Evolutionary conservation across 2,888 invertebrate genomes (phyloP).

Genomic region (Dichetophora obliterata): DNA sequence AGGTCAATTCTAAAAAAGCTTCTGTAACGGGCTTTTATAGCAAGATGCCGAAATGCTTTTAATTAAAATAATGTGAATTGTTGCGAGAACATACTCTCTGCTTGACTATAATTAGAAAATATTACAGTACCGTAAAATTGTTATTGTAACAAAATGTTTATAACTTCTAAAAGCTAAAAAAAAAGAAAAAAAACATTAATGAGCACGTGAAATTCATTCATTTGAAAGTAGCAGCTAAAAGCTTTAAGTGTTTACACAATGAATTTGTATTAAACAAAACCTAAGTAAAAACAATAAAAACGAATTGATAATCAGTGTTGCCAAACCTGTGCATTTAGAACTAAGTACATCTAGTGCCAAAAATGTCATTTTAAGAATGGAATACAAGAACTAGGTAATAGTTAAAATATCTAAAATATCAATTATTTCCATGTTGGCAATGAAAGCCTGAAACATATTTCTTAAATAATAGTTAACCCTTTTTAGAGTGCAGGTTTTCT

Average conservation of each 20-base stretch:
- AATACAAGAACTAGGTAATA: no score
- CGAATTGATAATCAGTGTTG: no score
- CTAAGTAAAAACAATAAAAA: constrained; percentile 28
- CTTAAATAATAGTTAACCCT: no score
- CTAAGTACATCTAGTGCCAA: no score
- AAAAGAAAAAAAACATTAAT: not conserved
- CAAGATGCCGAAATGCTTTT: not conserved
- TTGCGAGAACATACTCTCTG: not conserved
- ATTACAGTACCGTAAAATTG: not conserved
- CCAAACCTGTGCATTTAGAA: no score
- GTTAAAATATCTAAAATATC: no score
- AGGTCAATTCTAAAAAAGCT: not conserved
- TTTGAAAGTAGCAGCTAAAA: constrained; percentile 53
- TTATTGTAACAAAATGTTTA: constrained; percentile 37
- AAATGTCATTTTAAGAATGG: no score
- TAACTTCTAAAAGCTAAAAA: constrained; percentile 40
- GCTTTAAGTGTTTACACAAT: constrained; percentile 39
- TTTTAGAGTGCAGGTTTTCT: no score
- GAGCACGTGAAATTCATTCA: constrained; percentile 47
- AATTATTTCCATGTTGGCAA: no score
- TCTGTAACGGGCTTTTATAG: not conserved
- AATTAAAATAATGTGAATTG: not conserved
- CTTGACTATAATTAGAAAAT: no score
- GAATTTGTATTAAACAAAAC: not conserved
- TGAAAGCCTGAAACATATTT: no score